These are phyloP conservation scores for Todus mexicanus DNA, from an alignment of 2,797 vertebrate genomes.

Conservation along the genomic window DNA sequence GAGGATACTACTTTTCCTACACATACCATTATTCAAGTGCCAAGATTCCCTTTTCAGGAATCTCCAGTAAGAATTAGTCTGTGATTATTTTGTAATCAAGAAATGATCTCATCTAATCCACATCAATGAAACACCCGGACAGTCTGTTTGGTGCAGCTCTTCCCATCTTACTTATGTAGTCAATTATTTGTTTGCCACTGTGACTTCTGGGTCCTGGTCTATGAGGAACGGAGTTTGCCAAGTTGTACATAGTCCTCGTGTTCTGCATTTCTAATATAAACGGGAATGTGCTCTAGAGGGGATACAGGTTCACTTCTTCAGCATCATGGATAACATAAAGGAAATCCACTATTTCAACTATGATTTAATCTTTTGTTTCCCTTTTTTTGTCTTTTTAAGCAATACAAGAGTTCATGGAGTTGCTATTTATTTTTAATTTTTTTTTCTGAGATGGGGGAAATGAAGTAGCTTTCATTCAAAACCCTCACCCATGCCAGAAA, in stretches of 20 bases:
- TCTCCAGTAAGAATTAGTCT: not conserved
- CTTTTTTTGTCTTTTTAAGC: not conserved
- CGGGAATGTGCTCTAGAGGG: not conserved
- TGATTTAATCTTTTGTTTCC: not conserved
- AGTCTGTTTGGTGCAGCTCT: not conserved
- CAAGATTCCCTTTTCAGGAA: not conserved
- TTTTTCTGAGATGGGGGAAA: not conserved
- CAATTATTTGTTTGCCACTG: not conserved
- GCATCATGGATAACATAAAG: not conserved
- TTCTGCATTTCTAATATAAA: not conserved
- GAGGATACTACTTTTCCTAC: not conserved
- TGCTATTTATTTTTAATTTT: not conserved
- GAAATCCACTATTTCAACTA: not conserved
- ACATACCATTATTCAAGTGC: not conserved
- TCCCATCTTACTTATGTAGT: not conserved
- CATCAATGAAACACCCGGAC: not conserved
- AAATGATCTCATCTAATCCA: not conserved
- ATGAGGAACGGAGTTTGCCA: not conserved
- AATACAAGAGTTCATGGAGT: not conserved
- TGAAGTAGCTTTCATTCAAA: not conserved
- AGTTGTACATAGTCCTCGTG: not conserved
- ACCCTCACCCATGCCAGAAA: not conserved
- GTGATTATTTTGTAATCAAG: not conserved
- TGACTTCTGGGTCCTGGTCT: not conserved
- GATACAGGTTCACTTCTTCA: not conserved